A percentile compares a stretch with the other conserved stretches of the same genome.
Conservation (phyloP, 2,888 invertebrate species). For the Diaperis boleti region DNA sequence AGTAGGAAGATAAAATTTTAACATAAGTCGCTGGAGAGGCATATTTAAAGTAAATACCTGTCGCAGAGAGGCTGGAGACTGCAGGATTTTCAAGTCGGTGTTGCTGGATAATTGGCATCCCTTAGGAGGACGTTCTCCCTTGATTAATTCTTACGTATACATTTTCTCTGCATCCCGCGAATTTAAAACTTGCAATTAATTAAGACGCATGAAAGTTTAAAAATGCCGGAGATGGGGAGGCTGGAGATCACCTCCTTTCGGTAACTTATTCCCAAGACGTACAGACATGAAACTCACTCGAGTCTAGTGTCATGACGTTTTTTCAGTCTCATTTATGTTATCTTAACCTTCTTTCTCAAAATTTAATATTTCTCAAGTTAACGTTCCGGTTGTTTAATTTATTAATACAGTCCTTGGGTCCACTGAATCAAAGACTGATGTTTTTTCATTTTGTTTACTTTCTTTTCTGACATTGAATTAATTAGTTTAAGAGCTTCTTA, state of each 20-base stretch:
- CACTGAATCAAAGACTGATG: slow-evolving; percentile 7
- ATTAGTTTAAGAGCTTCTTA: slow-evolving; percentile 18
- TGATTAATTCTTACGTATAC: slow-evolving; percentile 44
- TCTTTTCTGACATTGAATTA: slow-evolving; percentile 22
- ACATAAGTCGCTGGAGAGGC: slow-evolving; percentile 52
- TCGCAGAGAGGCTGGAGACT: slow-evolving; percentile 42
- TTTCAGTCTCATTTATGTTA: slow-evolving; percentile 13
- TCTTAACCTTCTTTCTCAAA: slow-evolving; percentile 14
- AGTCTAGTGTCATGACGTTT: not conserved
- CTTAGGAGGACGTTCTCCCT: slow-evolving; percentile 50
- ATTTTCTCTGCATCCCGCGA: slow-evolving; percentile 35
- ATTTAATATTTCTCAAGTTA: slow-evolving; percentile 20
- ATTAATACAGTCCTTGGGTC: slow-evolving; percentile 4
- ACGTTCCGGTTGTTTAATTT: slow-evolving; percentile 8
- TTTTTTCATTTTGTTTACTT: slow-evolving; percentile 13
- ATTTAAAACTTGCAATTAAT: slow-evolving; percentile 6
- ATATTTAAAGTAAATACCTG: slow-evolving; percentile 55
- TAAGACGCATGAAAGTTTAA: slow-evolving; percentile 17
- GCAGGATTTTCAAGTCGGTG: slow-evolving; percentile 46
- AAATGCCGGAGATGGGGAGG: not conserved
- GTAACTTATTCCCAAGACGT: not conserved
- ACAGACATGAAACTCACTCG: not conserved
- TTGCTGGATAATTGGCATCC: slow-evolving; percentile 52
- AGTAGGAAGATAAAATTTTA: slow-evolving; percentile 47
- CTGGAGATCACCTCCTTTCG: not conserved